Base-by-base conservation (phyloP, 2,113 vertebrate genomes). In the Ornithorhynchus anatinus region DNA sequence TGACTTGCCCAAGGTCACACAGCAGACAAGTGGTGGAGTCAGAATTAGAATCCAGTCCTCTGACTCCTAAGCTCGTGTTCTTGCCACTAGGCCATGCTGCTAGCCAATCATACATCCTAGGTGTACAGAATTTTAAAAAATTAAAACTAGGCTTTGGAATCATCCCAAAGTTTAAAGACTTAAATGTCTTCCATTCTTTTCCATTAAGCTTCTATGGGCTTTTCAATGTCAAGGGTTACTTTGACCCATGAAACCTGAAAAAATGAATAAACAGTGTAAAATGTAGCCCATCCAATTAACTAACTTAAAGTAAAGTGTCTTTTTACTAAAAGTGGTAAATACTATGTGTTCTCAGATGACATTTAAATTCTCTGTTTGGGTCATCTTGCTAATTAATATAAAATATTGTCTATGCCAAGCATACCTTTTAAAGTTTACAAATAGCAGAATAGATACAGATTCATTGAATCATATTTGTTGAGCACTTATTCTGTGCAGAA, bases 231-330 rank as follows among this genome's bases (percentile, higher is more conserved):
- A 82, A 61, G 39, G 20, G 35, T 68, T 10, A 37, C 22, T 72
- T 71, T 50, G 69, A 38, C 38, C 5, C 57, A 65, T 15, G 70
- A 80, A 63, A 44, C 40, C 8, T 42, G 47, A 54, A 33, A 64
- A 71, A 70, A 52, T 20, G 8, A 74, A 59, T 19, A 61, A 65
- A 69, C 5, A 27, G 25, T 59, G 2, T 32, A 59, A 14, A 51
- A 54, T 72, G 68, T 68, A 72, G 47, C 29, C 62, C 51, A 33
- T 56, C 5, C 43, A 36, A 36, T 60, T 44, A 75, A 76, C 59
- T 77, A 27, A n/a, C n/a, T n/a, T n/a, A 61, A 63, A 65, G 48
- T n/a, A 62, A 69, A 68, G 19, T 50, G 23, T 69, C n/a, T 56
- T 47, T 59, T n/a, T 78, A 27, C 56, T 32, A 62, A 69, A 66